Evolutionary conservation across 2,113 vertebrate genomes (phyloP), one percentile per base, ranked within the genome.

Genomic region (Strix uralensis): DNA sequence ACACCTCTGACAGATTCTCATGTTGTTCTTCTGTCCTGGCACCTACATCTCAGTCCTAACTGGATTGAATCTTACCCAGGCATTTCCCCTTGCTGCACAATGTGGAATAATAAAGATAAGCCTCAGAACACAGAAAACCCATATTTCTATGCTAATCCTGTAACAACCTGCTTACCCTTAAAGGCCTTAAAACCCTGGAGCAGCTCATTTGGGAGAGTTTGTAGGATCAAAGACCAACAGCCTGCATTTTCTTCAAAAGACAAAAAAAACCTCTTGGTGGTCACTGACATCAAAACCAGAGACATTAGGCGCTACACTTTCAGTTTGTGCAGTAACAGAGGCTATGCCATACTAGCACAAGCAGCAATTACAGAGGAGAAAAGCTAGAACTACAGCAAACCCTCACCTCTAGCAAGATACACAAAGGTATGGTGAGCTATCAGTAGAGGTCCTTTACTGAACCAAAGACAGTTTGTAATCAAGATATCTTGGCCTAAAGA

Each of bases 81-180:
- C 57, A 80, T 88, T 83, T 91, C 82, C 49, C 44, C 51, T 80
- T 66, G 29, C 27, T 80, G 58, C 44, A 70, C 62, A 88, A 77
- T 65, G 70, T 91, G 87, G 9, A 86, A 82, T 73, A 90, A 93
- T 71, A 78, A 88, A 93, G 96, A 90, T 93, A 93, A 93, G 55
- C 3, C 5, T 70, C 46, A 62, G 40, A 86, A 86, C n/a, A 95
- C 26, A 88, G 67, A 61, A 93, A 92, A n/a, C 0, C 5, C 17
- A 1, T 74, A 74, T 74, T 46, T 78, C 7, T 66, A 86, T 83
- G 69, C 18, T 94, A 86, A 86, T 86, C 63, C 63, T 82, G 9
- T 82, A 82, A 82, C 52, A 92, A 59, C 13, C 47, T 80, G 22
- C 51, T 81, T 74, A 47, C 18, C 36, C 51, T 86, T 78, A 38